phyloP scores from a whole-genome alignment of 2,888 invertebrate genomes.

The Brachycybe producta region DNA sequence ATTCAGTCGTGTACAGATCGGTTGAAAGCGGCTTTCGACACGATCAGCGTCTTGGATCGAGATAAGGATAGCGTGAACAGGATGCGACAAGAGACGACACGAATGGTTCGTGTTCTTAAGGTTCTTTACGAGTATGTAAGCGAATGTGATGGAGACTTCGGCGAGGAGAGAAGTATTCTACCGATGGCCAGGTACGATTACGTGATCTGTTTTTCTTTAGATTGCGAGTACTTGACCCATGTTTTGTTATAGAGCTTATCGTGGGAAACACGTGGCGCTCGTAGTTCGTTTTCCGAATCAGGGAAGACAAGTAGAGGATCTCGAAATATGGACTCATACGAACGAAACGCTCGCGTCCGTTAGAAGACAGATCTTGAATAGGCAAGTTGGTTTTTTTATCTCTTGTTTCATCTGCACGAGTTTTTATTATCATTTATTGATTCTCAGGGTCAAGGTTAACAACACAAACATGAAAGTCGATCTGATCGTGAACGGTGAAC shows the following conservation, averaged over 20 bases:
- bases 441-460: constrained; percentile 40
- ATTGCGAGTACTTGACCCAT: background rate
- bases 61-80: constrained; percentile 41
- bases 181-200: constrained; percentile 57
- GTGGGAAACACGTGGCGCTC: constrained; percentile 77
- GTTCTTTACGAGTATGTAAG: constrained; percentile 89
- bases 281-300: constrained; percentile 77
- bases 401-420: constrained; percentile 2
- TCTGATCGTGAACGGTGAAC: constrained; percentile 75
- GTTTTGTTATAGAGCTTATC: constrained; percentile 51
- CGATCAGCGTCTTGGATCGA: constrained; percentile 50
- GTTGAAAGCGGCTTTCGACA: constrained; percentile 71
- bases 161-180: constrained; percentile 74
- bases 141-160: constrained; percentile 67
- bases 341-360: constrained; percentile 85
- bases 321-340: constrained; percentile 82
- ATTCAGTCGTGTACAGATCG: constrained; percentile 84
- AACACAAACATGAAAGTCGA: constrained; percentile 68
- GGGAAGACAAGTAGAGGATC: constrained; percentile 68
- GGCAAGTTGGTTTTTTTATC: constrained; percentile 16
- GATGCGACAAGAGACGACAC: constrained; percentile 54
- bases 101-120: constrained; percentile 85
- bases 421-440: constrained; percentile 12
- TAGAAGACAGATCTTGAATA: constrained; percentile 43
- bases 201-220: background rate